Conservation (phyloP, 2,888 invertebrate species). For the Herminia tarsipennalis region DNA sequence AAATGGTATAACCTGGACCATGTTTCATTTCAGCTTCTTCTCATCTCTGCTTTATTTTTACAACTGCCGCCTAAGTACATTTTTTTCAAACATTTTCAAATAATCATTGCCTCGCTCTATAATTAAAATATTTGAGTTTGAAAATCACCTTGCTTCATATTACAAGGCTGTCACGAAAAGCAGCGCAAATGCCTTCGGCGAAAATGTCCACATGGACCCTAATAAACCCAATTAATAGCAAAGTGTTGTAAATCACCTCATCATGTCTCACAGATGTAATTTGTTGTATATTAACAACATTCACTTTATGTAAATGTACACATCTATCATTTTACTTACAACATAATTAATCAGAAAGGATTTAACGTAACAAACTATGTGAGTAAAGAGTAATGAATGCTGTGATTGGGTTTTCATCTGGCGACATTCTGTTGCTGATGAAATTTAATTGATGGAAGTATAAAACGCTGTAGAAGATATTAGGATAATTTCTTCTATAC, state of each 20-base stretch:
- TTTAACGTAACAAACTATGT: constrained; percentile 3
- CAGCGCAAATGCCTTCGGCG: neutral
- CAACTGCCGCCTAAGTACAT: too few species aligned
- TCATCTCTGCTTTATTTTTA: too few species aligned
- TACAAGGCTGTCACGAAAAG: too few species aligned
- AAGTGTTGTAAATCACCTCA: constrained; percentile 28
- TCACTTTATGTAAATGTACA: constrained; percentile 22
- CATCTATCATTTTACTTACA: constrained; percentile 44
- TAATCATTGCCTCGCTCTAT: too few species aligned
- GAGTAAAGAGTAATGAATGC: neutral
- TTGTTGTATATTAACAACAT: constrained; percentile 33
- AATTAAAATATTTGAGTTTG: too few species aligned
- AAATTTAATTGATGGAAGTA: too few species aligned
- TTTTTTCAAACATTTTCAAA: too few species aligned
- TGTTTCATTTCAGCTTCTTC: too few species aligned
- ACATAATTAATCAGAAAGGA: constrained; percentile 25
- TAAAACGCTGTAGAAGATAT: too few species aligned
- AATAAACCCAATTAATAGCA: constrained; percentile 9
- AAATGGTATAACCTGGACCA: too few species aligned
- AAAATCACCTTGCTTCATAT: too few species aligned
- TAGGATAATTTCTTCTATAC: too few species aligned
- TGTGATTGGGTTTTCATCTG: neutral
- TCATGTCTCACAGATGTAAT: constrained; percentile 31
- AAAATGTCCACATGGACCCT: neutral
- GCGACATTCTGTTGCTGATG: neutral